These are phyloP conservation scores for Scolanthus callimorphus DNA, from an alignment of 92 coral and sea anemone genomes.

Conservation along the genomic window DNA sequence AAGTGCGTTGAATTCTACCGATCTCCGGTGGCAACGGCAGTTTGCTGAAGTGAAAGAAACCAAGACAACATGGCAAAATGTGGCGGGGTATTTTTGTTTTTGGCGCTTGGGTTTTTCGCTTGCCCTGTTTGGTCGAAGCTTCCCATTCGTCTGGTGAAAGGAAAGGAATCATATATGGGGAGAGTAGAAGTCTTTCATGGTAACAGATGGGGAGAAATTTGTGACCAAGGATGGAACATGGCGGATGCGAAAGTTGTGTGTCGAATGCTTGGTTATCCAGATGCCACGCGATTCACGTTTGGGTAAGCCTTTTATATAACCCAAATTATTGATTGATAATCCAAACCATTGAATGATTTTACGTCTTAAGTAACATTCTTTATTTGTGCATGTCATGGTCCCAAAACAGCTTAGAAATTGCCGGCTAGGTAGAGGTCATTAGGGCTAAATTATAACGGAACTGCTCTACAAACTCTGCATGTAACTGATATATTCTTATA, in stretches of 20 bases:
- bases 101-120: not conserved
- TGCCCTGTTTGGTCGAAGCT: not conserved
- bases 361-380: too few relatives aligned
- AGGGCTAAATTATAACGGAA: too few relatives aligned
- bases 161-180: constrained; percentile 85
- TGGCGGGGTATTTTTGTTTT: not conserved
- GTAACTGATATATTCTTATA: too few relatives aligned
- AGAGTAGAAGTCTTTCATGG: constrained; percentile 65
- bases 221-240: constrained; percentile 76
- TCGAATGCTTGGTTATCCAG: constrained; percentile 82
- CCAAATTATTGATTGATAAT: too few relatives aligned
- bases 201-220: constrained; percentile 76
- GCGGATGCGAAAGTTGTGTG: constrained; percentile 77
- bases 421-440: too few relatives aligned
- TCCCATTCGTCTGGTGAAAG: constrained; percentile 58
- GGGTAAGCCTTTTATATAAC: constrained; percentile 50
- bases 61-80: not conserved
- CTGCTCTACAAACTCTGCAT: too few relatives aligned
- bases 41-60: not conserved
- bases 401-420: too few relatives aligned
- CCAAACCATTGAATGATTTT: too few relatives aligned
- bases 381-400: too few relatives aligned
- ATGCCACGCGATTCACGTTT: constrained; percentile 59
- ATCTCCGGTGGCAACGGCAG: not conserved
- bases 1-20: too few relatives aligned